Evolutionary conservation across 2,888 invertebrate species (phyloP), one percentile per base, ranked within the genome.

Genomic region (Nyleta sp.): DNA sequence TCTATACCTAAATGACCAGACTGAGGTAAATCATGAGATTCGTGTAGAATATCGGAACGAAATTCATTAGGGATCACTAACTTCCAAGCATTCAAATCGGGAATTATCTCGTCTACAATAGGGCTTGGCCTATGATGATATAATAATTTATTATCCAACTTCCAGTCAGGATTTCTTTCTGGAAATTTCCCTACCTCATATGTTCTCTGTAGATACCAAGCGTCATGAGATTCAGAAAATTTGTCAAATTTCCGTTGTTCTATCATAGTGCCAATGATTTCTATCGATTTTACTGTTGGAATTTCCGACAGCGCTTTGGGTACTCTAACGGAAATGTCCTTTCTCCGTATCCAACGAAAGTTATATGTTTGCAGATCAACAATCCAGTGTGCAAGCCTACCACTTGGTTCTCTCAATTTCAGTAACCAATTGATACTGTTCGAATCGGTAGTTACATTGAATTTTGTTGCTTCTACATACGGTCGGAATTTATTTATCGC

Each of bases 381-480:
- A 4, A 48, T 48, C 84, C 81, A 84, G 2, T 79, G 17, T 0
- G 80, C 80, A 8, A 82, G 31, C 1, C 81, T 46, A 20, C 82
- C 82, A 1, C 15, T 55, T 1, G 84, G 84, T 22, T 84, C 73
- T 52, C 76, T 71, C 2, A 84, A 52, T 28, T 55, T 74, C 10
- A 65, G 38, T 5, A 83, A 62, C 85, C 83, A 85, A 1, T 67
- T 50, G 3, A 84, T 48, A 40, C 78, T 80, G 10, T 59, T 40
- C 6, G 82, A 80, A 48, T 84, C 82, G 2, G 83, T 82, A n/a
- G 75, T 53, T 8, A 82, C 80, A 3, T 6, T n/a, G n/a, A 38
- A 38, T 28, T 28, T 8, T n/a, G n/a, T 2, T n/a, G 79, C 75
- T 10, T 82, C 80, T 1, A 82, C 13, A 38, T 80, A 82, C 2